Conservation (phyloP, 2,113 vertebrate genomes). For the Desmodus rotundus region DNA sequence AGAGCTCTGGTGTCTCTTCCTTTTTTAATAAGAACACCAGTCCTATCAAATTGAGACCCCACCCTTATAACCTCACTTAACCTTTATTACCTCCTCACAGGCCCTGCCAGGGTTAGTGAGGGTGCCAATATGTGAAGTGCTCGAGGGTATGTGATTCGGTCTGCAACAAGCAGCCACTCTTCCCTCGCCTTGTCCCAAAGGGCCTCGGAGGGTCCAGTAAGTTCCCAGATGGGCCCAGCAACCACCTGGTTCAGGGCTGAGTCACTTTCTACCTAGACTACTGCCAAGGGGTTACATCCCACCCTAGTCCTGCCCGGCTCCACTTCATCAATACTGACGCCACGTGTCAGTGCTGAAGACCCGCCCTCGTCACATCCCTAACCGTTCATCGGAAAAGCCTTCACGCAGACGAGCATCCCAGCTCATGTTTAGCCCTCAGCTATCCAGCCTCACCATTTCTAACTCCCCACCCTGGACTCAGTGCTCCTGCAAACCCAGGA, state of each 20-base stretch:
- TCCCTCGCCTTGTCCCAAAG: neutral
- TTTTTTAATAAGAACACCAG: neutral
- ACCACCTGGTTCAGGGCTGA: neutral
- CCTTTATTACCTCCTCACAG: neutral
- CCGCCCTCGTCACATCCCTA: neutral
- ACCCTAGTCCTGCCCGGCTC: too few relatives aligned
- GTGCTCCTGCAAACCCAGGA: neutral
- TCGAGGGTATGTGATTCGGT: too few relatives aligned
- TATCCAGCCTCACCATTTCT: neutral
- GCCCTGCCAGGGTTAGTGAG: neutral
- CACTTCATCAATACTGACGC: neutral
- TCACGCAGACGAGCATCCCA: neutral
- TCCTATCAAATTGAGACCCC: neutral
- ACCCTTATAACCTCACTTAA: neutral
- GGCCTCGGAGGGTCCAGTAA: neutral
- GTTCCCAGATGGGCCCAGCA: neutral
- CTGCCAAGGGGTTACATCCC: neutral
- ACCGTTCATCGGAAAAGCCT: too few relatives aligned
- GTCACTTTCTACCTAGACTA: neutral
- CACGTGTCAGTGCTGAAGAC: neutral
- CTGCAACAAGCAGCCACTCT: neutral
- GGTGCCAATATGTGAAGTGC: neutral
- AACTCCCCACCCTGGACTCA: too few relatives aligned
- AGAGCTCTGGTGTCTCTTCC: neutral
- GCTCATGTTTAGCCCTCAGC: neutral